Evolutionary conservation across 2,888 invertebrate species (phyloP).

Genomic region (Andrena hattorfiana): DNA sequence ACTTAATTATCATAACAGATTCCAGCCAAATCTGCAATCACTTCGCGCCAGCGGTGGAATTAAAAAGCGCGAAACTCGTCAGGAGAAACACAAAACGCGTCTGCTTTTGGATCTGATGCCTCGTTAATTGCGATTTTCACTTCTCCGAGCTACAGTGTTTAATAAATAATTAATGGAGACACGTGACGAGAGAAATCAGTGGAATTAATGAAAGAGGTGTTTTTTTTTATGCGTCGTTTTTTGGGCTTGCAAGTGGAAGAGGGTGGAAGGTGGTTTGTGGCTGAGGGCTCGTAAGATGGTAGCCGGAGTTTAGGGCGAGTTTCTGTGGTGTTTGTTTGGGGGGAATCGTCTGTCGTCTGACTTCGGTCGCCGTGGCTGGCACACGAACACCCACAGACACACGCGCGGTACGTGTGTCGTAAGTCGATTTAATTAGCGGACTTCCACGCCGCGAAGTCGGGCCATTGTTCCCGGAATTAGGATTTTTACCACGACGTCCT

Average conservation of each 20-base stretch:
- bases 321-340: conserved; percentile 10
- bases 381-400: conserved; percentile 1
- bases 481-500: conserved; percentile 79
- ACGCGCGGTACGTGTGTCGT: conserved; percentile 71
- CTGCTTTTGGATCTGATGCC: not conserved
- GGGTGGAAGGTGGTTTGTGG: too few relatives aligned
- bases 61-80: not conserved
- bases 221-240: not conserved
- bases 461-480: conserved; percentile 81
- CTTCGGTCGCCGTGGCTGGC: conserved; percentile 50
- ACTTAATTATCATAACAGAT: not conserved
- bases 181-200: not conserved
- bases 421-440: conserved; percentile 83
- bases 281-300: too few relatives aligned
- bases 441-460: conserved; percentile 79
- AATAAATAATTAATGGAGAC: conserved; percentile 29
- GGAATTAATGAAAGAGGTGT: not conserved
- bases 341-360: conserved; percentile 41
- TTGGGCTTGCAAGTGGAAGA: too few relatives aligned
- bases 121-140: conserved; percentile 40
- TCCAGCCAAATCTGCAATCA: not conserved
- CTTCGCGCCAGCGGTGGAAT: conserved; percentile 1
- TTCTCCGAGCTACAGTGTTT: not conserved
- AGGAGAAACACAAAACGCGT: not conserved
- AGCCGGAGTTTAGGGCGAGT: not conserved